Base-by-base conservation (phyloP, 1,140 invertebrate genomes). In the Sinella curviseta region DNA sequence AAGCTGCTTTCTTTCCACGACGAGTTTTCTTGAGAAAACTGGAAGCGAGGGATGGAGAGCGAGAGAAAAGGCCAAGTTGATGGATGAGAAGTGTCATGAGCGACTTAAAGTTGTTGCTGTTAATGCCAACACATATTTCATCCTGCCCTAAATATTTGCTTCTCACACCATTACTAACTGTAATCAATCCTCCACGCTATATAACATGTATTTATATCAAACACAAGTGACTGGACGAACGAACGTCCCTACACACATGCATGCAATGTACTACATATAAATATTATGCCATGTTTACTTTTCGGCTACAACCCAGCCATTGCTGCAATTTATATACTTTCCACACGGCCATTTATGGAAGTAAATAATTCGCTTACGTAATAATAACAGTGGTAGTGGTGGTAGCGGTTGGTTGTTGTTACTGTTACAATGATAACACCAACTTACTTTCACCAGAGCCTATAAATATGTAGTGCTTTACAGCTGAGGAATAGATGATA, bases 91-190 rank as follows among this genome's bases (percentile, higher is more conserved):
- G 39, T 79, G 78, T 76, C 78, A 75, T 76, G 78, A 78, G 77
- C 78, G 78, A 75, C 78, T 75, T 79, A 79, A 79, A 79, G 78
- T 79, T 79, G 78, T 79, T 79, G 78, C 78, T 79, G 70, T 79
- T 79, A 79, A 79, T 79, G 78, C 78, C 78, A 79, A 76, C 70
- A 76, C 78, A 79, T 79, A 79, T 79, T 75, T 79, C 78, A 75
- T 79, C 73, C 73, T 79, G 78, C 70, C 78, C 78, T 79, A 79
- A 79, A 79, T 79, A 79, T 79, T 78, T 78, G 77, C 77, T 74
- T 78, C 78, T 75, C 65, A 70, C 73, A 79, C 70, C 48, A 74
- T 75, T 76, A 79, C 78, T 79, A 57, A 79, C 57, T 79, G 78
- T 57, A 79, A 79, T 79, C 78, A 79, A 79, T 79, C 78, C 65